Conservation (phyloP, 2,797 vertebrate genomes). For the Cygnus olor region DNA sequence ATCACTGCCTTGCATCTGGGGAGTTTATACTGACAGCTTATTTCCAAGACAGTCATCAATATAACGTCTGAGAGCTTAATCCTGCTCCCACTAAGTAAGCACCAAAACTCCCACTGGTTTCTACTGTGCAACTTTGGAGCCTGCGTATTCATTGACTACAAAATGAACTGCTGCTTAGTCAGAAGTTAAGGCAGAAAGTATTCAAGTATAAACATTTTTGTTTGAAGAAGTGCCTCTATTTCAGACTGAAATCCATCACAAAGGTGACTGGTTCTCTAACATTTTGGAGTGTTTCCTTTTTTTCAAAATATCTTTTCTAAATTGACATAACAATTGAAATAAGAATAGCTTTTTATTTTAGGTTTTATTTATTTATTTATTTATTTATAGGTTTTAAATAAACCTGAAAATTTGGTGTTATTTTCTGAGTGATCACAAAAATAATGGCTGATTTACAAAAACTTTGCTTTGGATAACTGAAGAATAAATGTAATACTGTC, state of each 20-base stretch:
- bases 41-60: constrained; percentile 46
- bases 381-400: not conserved
- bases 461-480: not conserved
- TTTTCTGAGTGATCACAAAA: not conserved
- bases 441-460: not conserved
- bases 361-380: not conserved
- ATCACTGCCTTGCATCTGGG: not conserved
- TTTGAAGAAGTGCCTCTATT: constrained; percentile 1
- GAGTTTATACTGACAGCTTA: constrained; percentile 33
- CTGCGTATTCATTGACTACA: not conserved
- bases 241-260: not conserved
- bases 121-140: constrained; percentile 4
- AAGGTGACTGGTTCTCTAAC: not conserved
- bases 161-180: constrained; percentile 6
- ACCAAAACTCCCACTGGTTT: constrained; percentile 46
- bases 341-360: not conserved
- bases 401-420: not conserved
- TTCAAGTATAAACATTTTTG: constrained; percentile 36
- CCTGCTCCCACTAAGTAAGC: not conserved
- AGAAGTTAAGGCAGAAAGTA: constrained; percentile 39
- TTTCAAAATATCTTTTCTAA: not conserved
- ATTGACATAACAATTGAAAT: not conserved
- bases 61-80: constrained; percentile 32
- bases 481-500: not conserved
- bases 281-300: not conserved